phyloP scores from a whole-genome alignment of 2,113 vertebrate species.

The Rhagologus leucostigma region DNA sequence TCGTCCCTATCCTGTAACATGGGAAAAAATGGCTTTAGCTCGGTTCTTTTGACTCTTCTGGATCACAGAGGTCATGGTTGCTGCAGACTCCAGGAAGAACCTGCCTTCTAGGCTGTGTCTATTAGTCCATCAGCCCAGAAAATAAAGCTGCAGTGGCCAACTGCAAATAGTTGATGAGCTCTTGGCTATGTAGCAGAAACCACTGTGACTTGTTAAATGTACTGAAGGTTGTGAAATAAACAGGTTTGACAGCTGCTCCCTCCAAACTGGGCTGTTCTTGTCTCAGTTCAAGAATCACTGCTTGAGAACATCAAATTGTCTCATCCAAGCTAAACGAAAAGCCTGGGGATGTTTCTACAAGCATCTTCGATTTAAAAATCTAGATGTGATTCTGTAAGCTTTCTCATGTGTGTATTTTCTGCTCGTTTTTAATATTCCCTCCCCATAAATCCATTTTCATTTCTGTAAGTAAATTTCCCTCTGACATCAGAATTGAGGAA shows the following conservation, averaged over 20 bases:
- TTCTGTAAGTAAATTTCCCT: neutral
- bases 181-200: neutral
- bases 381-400: neutral
- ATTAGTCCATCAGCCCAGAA: neutral
- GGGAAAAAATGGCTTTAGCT: neutral
- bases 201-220: neutral
- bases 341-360: neutral
- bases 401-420: neutral
- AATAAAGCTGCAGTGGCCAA: neutral
- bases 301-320: neutral
- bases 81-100: neutral
- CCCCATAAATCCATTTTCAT: neutral
- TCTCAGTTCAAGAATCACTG: neutral
- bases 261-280: neutral
- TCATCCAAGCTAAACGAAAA: neutral
- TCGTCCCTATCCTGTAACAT: neutral
- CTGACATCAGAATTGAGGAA: neutral
- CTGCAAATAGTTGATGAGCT: neutral
- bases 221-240: neutral
- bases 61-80: neutral
- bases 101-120: neutral
- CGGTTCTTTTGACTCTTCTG: neutral
- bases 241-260: neutral
- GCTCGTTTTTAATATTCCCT: neutral
- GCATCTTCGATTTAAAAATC: neutral